A percentile compares a stretch with the other conserved stretches of the same genome.
These are phyloP conservation scores for Heteromyza rotundicornis DNA, from an alignment of 2,888 invertebrate species.

Conservation along the genomic window DNA sequence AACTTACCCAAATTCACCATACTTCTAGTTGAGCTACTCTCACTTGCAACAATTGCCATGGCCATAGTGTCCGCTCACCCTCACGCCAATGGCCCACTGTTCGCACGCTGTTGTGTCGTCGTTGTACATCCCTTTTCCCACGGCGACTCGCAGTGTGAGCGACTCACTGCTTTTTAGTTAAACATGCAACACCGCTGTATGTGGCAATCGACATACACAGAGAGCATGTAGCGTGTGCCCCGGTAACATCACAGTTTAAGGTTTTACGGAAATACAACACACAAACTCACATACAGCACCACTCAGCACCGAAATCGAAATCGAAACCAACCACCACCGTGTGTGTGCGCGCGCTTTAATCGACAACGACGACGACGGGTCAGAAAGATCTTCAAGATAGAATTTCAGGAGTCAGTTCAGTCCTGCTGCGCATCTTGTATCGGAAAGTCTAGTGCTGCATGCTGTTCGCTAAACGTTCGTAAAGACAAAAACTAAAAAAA, in stretches of 20 bases:
- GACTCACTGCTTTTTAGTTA: neutral
- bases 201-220: slow-evolving; percentile 24
- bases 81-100: too few relatives aligned
- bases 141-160: neutral
- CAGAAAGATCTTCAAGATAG: slow-evolving; percentile 38
- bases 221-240: slow-evolving; percentile 13
- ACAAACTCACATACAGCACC: too few relatives aligned
- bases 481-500: too few relatives aligned
- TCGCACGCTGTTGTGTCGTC: neutral
- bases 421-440: slow-evolving; percentile 64
- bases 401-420: slow-evolving; percentile 59
- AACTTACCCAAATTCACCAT: too few relatives aligned
- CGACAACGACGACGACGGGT: neutral
- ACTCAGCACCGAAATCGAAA: too few relatives aligned
- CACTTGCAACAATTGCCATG: neutral
- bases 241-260: too few relatives aligned
- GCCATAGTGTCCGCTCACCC: too few relatives aligned
- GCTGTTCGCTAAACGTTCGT: slow-evolving; percentile 40
- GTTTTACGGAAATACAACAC: too few relatives aligned
- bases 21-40: neutral
- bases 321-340: too few relatives aligned
- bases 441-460: slow-evolving; percentile 53
- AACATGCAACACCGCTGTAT: slow-evolving; percentile 25
- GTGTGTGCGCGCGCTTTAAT: too few relatives aligned
- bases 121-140: too few relatives aligned